Base-by-base conservation (phyloP, 2,888 invertebrate species). In the Horisme vitalbata region DNA sequence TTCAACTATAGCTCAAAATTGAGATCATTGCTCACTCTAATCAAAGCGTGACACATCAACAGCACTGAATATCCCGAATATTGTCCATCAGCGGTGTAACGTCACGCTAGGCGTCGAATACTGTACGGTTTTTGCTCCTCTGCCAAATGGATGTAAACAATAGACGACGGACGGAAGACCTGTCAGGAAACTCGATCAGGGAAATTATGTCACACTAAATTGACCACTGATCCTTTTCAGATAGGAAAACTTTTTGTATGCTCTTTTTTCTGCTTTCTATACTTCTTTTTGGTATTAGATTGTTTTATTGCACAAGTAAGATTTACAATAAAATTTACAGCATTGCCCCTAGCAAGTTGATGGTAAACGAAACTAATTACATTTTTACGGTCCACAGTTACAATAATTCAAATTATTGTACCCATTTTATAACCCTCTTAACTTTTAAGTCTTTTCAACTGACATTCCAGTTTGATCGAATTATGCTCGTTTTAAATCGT, bases 1-100 rank as follows among this genome's bases (percentile, higher is more conserved):
- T 41, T 20, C 9, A 15, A 39, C 30, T 39, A 38, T 57, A 61
- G 71, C 75, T 66, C 41, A 69, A 46, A 78, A 82, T 82, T 83
- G 76, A 75, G 44, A 36, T 39, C 66, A 72, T 70, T 65, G 66
- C 61, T 61, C 47, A 58, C 62, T 62, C 61, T 70, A 76, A 80
- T 81, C 78, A 75, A 71, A 71, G 67, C 62, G 55, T 68, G 75
- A 70, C 70, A 71, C 64, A 67, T 60, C n/a, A n/a, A 60, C 55
- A 45, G 57, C 50, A 54, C 67, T 64, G 56, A 78, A 79, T 71
- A 72, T 72, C 71, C 65, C 63, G 56, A 63, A 69, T 66, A 61
- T 63, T 60, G 63, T 71, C 63, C 51, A 53, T 54, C 43, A 45
- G 26, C 39, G 38, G 27, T 20, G 60, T 77, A 74, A 79, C 71